Base-by-base conservation (phyloP, 92 coral and sea anemone genomes). In the Palythoa grandiflora region DNA sequence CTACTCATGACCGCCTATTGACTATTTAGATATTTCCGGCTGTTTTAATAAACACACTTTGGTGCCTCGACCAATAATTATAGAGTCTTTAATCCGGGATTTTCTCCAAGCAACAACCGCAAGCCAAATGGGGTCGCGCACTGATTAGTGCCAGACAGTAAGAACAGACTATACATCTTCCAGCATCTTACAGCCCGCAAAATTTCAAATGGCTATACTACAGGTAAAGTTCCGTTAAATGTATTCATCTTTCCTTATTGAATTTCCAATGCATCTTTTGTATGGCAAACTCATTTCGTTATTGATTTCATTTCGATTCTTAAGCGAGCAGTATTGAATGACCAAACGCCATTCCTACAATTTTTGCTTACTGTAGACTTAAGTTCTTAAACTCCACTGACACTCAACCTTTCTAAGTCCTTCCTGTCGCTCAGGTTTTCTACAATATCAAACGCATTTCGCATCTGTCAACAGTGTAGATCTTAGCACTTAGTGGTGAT, bases 201-300 rank as follows among this genome's bases (percentile, higher is more conserved):
- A 85, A 52, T 78, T 79, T 91, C 92, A 84, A 91, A 91, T 91
- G 94, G 94, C 94, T 15, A 90, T 91, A 80, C 89, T 91, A 87
- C 94, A 91, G 94, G 94, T 91, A 89, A 88, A 68, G 10, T 48
- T 68, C 79, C 70, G 83, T 78, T 76, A 83, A 91, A 50, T 48
- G 40, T 71, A 40, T 75, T 75, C 72, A 38, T 66, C 28, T 57
- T 88, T 21, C 73, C n/a, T 61, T 48, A 59, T 77, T 89, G 47
- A 21, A 35, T 77, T 76, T 71, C 60, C 75, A 75, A 88, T 63
- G 50, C 50, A 71, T 88, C 63, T 72, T 61, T 70, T 71, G 71
- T 63, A n/a, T 55, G 84, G 79, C 66, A 28, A 83, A 50, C 50
- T 70, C 47, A 83, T 57, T 60, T 77, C 52, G 57, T 35, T 44